Conservation (phyloP, 2,888 invertebrate species). For the Podabrus alpinus region DNA sequence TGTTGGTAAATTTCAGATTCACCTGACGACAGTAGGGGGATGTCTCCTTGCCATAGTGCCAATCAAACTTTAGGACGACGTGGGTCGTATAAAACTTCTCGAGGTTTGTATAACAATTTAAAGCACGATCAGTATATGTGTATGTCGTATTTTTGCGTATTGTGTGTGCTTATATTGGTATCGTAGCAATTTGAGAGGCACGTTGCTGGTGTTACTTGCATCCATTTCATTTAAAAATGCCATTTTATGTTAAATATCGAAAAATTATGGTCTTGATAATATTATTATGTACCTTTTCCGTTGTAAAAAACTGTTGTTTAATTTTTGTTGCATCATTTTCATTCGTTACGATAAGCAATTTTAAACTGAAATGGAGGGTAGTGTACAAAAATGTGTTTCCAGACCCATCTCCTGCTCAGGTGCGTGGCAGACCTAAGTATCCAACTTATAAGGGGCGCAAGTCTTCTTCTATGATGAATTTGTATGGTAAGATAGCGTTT, state of each 20-base stretch:
- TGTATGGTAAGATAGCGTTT: conserved; percentile 82
- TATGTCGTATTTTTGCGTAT: background rate
- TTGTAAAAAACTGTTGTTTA: background rate
- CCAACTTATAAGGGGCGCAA: conserved; percentile 85
- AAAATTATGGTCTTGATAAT: background rate
- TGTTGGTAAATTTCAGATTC: conserved; percentile 62
- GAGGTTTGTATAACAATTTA: conserved; percentile 63
- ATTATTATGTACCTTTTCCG: background rate
- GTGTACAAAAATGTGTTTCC: conserved; percentile 69
- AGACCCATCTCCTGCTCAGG: conserved; percentile 79
- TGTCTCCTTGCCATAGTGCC: conserved; percentile 70
- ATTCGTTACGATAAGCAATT: conserved; percentile 26
- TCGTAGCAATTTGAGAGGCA: conserved; percentile 29
- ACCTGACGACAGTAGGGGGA: conserved; percentile 76
- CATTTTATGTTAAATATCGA: conserved; percentile 16
- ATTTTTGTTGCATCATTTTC: conserved; percentile 2
- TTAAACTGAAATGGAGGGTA: conserved; percentile 49
- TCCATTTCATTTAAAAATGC: conserved; percentile 46
- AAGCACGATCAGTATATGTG: conserved; percentile 13
- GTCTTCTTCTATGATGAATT: conserved; percentile 94
- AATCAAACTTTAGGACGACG: conserved; percentile 74
- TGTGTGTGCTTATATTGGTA: conserved; percentile 26
- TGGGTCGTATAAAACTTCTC: conserved; percentile 85
- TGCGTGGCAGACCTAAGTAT: conserved; percentile 84
- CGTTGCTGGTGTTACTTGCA: conserved; percentile 36